Evolutionary conservation across 2,797 vertebrate genomes (phyloP).

Genomic region (Cetoscarus ocellatus): DNA sequence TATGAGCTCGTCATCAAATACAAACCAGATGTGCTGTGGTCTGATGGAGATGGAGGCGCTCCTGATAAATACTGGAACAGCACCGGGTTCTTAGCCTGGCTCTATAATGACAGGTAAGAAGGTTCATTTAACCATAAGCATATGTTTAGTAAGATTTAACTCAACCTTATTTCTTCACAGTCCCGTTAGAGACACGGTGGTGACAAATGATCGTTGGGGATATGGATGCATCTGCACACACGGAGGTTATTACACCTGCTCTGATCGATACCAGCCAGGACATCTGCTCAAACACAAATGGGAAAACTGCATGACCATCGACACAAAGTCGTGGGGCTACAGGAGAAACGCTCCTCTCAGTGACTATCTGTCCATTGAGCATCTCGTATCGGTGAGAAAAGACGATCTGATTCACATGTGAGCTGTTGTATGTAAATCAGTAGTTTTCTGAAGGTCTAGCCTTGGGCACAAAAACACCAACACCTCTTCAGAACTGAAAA

Average conservation of each 20-base stretch:
- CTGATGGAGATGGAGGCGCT: constrained; percentile 91
- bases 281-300: constrained; percentile 93
- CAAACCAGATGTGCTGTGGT: constrained; percentile 94
- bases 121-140: neutral
- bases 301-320: constrained; percentile 98
- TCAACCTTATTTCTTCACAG: constrained; percentile 70
- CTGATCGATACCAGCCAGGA: constrained; percentile 92
- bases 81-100: constrained; percentile 96
- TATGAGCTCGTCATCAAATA: constrained; percentile 90
- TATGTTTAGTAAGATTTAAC: neutral
- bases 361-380: constrained; percentile 88
- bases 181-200: constrained; percentile 92
- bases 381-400: constrained; percentile 86
- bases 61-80: constrained; percentile 96
- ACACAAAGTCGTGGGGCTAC: constrained; percentile 93
- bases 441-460: neutral
- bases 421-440: no score
- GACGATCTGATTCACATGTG: neutral
- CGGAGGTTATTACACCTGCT: constrained; percentile 94
- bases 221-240: constrained; percentile 89
- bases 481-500: no score
- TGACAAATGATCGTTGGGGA: constrained; percentile 98
- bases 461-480: no score
- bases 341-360: constrained; percentile 88
- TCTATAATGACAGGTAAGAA: constrained; percentile 94